These are phyloP conservation scores for Elephas maximus DNA, from an alignment of 2,113 vertebrate genomes.

Conservation along the genomic window DNA sequence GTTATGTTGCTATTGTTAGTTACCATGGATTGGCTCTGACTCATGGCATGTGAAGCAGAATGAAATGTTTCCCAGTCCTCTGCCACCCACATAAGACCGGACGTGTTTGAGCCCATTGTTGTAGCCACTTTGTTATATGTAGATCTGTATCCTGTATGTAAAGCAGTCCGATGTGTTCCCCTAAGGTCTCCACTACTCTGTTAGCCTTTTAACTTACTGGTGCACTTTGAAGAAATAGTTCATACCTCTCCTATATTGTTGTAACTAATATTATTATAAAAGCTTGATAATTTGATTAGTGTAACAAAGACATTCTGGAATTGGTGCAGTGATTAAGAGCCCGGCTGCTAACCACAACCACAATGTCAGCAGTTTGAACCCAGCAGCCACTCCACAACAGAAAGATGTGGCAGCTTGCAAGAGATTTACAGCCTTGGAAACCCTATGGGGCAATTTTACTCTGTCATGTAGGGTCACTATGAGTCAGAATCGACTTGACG, in stretches of 20 bases:
- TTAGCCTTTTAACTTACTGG: background rate
- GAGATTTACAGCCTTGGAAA: no score
- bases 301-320: background rate
- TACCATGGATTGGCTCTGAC: background rate
- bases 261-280: background rate
- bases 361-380: no score
- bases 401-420: no score
- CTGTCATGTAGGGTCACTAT: no score
- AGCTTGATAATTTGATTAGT: background rate
- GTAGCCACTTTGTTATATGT: background rate
- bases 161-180: background rate
- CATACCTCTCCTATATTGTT: background rate
- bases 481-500: no score
- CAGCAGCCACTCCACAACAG: no score
- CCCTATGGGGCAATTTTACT: no score
- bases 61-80: background rate
- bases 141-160: background rate
- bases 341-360: no score
- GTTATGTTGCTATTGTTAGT: background rate
- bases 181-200: background rate
- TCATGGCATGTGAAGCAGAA: background rate
- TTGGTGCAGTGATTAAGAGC: no score
- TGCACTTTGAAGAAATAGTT: background rate
- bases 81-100: background rate
- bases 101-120: background rate